Conservation (phyloP, 2,888 invertebrate species). For the Sarcophaga rosellei region DNA sequence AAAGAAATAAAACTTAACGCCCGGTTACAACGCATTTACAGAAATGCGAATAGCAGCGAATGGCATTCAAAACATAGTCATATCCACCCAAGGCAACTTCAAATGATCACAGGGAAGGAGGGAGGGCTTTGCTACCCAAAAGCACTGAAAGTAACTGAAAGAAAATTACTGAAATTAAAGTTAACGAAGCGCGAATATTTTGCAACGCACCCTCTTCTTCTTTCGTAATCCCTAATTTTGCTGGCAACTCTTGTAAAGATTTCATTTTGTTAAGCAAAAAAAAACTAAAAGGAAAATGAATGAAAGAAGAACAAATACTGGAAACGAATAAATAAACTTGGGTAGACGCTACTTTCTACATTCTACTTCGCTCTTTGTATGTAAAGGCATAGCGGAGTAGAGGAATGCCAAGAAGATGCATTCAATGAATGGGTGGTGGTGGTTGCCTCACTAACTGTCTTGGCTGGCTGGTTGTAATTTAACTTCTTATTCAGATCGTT, state of each 20-base stretch:
- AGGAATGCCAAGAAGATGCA: background rate
- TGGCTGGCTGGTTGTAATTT: conserved; percentile 42
- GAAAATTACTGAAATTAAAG: conserved; percentile 77
- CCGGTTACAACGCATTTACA: conserved; percentile 47
- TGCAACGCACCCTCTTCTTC: conserved; percentile 37
- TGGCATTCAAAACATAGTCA: conserved; percentile 1
- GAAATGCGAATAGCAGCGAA: background rate
- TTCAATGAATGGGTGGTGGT: conserved; percentile 25
- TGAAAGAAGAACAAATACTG: background rate
- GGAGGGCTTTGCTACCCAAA: background rate
- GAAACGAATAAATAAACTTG: conserved; percentile 5
- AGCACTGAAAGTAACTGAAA: conserved; percentile 44
- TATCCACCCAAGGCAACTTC: background rate
- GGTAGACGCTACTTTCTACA: conserved; percentile 10
- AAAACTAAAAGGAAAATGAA: background rate
- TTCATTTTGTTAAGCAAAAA: conserved; percentile 1
- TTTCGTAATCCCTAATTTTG: conserved; percentile 49
- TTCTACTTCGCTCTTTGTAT: conserved; percentile 6
- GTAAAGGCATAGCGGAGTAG: conserved; percentile 1
- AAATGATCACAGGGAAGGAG: background rate
- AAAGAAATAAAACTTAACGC: conserved; percentile 57
- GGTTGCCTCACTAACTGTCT: background rate
- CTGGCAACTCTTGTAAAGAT: conserved; percentile 12
- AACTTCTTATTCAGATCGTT: conserved; percentile 45
- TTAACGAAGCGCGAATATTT: conserved; percentile 78